Base-by-base conservation (phyloP, 2,888 invertebrate genomes). In the Drosophila mimetica region DNA sequence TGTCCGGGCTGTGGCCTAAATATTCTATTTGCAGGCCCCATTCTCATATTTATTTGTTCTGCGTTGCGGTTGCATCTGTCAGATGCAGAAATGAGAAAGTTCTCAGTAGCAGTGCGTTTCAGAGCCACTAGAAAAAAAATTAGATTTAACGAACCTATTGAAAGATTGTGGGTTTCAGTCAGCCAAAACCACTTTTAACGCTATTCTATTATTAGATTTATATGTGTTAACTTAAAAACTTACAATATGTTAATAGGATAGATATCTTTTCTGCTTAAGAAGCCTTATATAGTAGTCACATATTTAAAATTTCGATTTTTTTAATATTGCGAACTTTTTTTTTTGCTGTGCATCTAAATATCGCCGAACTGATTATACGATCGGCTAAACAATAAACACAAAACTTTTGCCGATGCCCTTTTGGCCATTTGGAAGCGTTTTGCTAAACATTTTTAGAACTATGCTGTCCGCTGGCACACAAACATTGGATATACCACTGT, bases 381-480 rank as follows among this genome's bases (percentile, higher is more conserved):
- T 55, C 69, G 2, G 16, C 28, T 13, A 67, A 67, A 65, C 67
- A 51, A 79, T 80, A 82, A 85, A 85, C 78, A 81, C 64, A 44
- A 63, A 50, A 42, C 41, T 42, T 34, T 25, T 20, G 53, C 30
- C 30, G 8, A 52, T 39, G 63, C 79, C 79, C 76, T 81, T 76
- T 81, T 79, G 60, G 39, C 48, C 20, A 42, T 44, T 65, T 55
- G 52, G 20, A 63, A 69, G 42, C 28, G 36, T 57, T 83, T 79
- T 72, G 78, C 74, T 71, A 85, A 81, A 79, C 79, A 85, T 79
- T 79, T 76, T 74, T 79, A 79, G 79, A 79, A 79, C 82, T 78
- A 78, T 85, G 82, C 67, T 67, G 54, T 30, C 20, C 5, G 51
- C 54, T 50, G 61, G 36, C 28, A 48, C 64, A 11, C 16, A 65